Evolutionary conservation across 2,113 vertebrate genomes (phyloP).

Genomic region (Aleadryas rufinucha): DNA sequence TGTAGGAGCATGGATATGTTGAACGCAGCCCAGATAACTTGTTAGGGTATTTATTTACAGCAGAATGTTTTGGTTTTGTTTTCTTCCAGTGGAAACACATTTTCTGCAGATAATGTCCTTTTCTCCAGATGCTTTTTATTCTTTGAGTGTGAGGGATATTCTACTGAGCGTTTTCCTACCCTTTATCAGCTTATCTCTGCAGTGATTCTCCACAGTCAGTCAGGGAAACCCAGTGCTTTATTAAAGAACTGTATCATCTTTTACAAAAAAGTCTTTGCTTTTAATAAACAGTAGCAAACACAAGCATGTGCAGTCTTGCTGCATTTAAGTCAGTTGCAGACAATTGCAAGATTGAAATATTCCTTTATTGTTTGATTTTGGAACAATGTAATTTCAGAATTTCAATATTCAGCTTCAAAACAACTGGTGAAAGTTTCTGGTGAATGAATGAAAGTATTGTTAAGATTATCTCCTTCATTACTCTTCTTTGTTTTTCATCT

Average conservation of each 20-base stretch:
- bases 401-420: background rate
- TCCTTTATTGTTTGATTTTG: background rate
- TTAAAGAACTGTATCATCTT: background rate
- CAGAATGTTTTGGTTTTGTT: background rate
- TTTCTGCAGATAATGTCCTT: background rate
- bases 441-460: background rate
- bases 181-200: background rate
- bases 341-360: background rate
- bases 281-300: background rate
- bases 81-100: background rate
- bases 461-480: background rate
- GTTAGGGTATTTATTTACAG: background rate
- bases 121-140: background rate
- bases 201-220: background rate
- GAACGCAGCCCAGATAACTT: background rate
- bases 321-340: background rate
- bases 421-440: background rate
- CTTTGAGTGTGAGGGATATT: background rate
- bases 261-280: background rate
- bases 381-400: background rate
- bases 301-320: background rate
- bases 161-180: background rate
- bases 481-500: background rate
- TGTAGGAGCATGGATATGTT: background rate
- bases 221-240: background rate